phyloP scores from a whole-genome alignment of 2,888 invertebrate species.

The Pollenia labialis region DNA sequence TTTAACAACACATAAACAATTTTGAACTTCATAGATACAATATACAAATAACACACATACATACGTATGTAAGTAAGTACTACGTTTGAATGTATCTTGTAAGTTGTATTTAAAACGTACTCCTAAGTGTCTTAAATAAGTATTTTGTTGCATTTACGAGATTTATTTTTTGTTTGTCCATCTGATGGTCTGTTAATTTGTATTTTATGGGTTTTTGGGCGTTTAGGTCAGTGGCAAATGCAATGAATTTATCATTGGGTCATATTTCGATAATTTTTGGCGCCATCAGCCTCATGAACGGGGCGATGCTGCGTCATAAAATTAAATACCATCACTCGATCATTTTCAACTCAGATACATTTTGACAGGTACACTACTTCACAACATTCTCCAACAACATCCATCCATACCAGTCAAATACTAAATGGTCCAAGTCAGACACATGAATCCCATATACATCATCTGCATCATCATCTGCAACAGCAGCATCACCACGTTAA shows the following conservation, averaged over 20 bases:
- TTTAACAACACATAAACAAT: not conserved
- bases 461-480: slow-evolving; percentile 1
- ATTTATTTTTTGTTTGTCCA: slow-evolving; percentile 4
- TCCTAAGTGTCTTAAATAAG: slow-evolving; percentile 27
- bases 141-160: slow-evolving; percentile 46
- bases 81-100: not conserved
- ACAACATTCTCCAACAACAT: not conserved
- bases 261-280: slow-evolving; percentile 72
- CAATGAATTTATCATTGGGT: slow-evolving; percentile 70
- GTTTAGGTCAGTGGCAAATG: slow-evolving; percentile 70
- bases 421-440: slow-evolving; percentile 16
- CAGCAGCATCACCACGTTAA: slow-evolving; percentile 19
- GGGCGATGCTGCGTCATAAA: slow-evolving; percentile 81
- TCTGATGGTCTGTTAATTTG: slow-evolving; percentile 1
- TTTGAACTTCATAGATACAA: slow-evolving; percentile 4
- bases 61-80: not conserved
- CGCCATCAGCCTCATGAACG: slow-evolving; percentile 70
- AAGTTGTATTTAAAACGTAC: not conserved
- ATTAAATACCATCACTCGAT: slow-evolving; percentile 82
- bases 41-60: not conserved
- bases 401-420: slow-evolving; percentile 9
- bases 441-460: slow-evolving; percentile 35
- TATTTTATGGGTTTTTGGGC: slow-evolving; percentile 51
- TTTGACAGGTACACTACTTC: slow-evolving; percentile 80
- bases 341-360: slow-evolving; percentile 80